Evolutionary conservation across 2,113 vertebrate species (phyloP).

Genomic region (Oplegnathus fasciatus): DNA sequence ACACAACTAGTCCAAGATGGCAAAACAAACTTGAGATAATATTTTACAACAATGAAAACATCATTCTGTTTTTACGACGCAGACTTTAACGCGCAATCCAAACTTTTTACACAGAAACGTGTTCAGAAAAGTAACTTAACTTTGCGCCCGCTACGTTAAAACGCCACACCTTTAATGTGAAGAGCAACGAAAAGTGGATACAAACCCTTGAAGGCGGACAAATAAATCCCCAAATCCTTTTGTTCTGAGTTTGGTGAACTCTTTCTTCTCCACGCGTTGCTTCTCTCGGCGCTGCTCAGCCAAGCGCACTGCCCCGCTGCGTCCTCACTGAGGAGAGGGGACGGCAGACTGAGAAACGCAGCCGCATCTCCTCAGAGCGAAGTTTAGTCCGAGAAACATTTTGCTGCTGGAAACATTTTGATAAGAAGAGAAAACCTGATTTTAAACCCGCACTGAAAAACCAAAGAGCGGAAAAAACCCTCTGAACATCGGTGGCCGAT

Average conservation of each 20-base stretch:
- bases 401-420: background rate
- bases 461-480: background rate
- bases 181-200: background rate
- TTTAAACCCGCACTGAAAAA: background rate
- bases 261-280: conserved; percentile 21
- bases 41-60: no score
- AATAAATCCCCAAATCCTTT: conserved; percentile 1
- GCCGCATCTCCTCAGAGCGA: background rate
- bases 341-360: background rate
- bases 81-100: background rate
- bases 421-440: background rate
- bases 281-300: conserved; percentile 34
- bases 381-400: background rate
- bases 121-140: background rate
- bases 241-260: conserved; percentile 8
- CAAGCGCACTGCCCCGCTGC: conserved; percentile 36
- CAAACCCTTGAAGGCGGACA: conserved; percentile 39
- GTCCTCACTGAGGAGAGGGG: conserved; percentile 23
- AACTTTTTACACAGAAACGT: background rate
- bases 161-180: accelerated
- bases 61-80: background rate
- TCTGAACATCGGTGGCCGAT: background rate
- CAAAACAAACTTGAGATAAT: background rate
- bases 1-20: background rate
- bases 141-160: background rate